Evolutionary conservation across 1,140 invertebrate species (phyloP).

Genomic region (Drosophila santomea): DNA sequence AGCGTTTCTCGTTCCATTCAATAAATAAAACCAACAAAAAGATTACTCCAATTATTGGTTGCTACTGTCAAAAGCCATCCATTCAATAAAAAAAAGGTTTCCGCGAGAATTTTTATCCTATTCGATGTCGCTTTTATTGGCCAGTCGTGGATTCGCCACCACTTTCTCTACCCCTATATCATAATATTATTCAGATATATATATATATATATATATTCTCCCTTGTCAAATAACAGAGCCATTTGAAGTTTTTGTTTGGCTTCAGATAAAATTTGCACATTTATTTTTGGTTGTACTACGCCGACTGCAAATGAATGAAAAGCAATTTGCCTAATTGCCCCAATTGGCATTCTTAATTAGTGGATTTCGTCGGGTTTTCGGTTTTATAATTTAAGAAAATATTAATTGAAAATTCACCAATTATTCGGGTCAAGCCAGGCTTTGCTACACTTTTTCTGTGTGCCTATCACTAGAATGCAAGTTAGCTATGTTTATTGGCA

Average conservation of each 20-base stretch:
- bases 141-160: slow-evolving; percentile 2
- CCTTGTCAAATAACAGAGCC: too few relatives aligned
- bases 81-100: slow-evolving; percentile 51
- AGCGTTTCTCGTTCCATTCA: slow-evolving; percentile 1
- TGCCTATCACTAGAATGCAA: neutral
- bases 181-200: slow-evolving; percentile 39
- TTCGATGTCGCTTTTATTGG: slow-evolving; percentile 38
- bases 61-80: slow-evolving; percentile 16
- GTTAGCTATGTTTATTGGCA: too few relatives aligned
- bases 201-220: neutral
- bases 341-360: slow-evolving; percentile 55
- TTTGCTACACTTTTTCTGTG: neutral
- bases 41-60: slow-evolving; percentile 70
- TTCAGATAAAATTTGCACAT: slow-evolving; percentile 41
- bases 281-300: slow-evolving; percentile 22
- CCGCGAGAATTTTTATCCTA: slow-evolving; percentile 24
- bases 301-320: slow-evolving; percentile 8
- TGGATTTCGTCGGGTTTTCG: slow-evolving; percentile 26
- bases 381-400: slow-evolving; percentile 21
- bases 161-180: slow-evolving; percentile 4
- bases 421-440: slow-evolving; percentile 4
- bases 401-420: slow-evolving; percentile 45
- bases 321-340: slow-evolving; percentile 58
- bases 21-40: slow-evolving; percentile 35
- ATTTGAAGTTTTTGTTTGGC: slow-evolving; percentile 2